Evolutionary conservation across 1,140 invertebrate genomes (phyloP).

Genomic region (Drosophila albomicans): DNA sequence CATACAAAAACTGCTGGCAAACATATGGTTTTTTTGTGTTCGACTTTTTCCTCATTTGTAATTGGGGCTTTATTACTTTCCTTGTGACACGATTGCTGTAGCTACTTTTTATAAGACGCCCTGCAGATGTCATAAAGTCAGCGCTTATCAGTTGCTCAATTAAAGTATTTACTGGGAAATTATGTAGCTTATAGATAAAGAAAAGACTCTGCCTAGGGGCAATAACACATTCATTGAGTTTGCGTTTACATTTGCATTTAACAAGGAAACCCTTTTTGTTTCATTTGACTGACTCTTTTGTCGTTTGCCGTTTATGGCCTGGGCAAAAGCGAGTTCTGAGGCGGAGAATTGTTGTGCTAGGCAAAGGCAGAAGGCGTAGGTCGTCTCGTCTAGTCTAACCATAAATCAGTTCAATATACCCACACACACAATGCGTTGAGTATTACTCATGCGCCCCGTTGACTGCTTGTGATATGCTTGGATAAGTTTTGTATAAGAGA

Average conservation of each 20-base stretch:
- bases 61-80: not conserved
- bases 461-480: slow-evolving; percentile 12
- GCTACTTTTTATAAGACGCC: not conserved
- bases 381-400: slow-evolving; percentile 20
- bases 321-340: slow-evolving; percentile 9
- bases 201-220: slow-evolving; percentile 28
- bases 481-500: not conserved
- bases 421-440: slow-evolving; percentile 25
- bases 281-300: slow-evolving; percentile 22
- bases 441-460: slow-evolving; percentile 29
- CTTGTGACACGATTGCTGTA: not conserved
- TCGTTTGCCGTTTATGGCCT: slow-evolving; percentile 44
- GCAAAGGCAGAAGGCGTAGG: slow-evolving; percentile 39
- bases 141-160: slow-evolving; percentile 25
- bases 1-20: slow-evolving; percentile 22
- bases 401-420: slow-evolving; percentile 65
- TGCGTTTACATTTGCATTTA: slow-evolving; percentile 5
- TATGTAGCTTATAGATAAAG: slow-evolving; percentile 17
- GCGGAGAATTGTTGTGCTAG: slow-evolving; percentile 58
- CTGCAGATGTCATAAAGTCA: slow-evolving; percentile 1
- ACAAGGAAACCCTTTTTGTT: slow-evolving; percentile 65
- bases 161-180: not conserved
- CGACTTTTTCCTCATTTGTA: not conserved
- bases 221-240: slow-evolving; percentile 48
- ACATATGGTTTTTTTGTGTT: slow-evolving; percentile 30